Evolutionary conservation across 2,797 vertebrate species (phyloP).

Genomic region (Diplodus puntazzo): DNA sequence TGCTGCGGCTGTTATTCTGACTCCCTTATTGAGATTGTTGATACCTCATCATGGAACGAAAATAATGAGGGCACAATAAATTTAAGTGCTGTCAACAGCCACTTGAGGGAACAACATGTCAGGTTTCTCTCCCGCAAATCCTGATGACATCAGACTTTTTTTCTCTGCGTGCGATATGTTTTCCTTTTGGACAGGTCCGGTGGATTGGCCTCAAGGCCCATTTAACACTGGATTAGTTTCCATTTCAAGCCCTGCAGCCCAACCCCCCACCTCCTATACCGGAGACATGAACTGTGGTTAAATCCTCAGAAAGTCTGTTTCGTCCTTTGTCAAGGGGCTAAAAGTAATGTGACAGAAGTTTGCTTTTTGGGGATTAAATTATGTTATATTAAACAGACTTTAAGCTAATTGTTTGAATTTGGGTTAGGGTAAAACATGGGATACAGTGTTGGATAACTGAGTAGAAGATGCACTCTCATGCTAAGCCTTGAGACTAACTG

Average conservation of each 20-base stretch:
- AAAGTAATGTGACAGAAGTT: slow-evolving; percentile 62
- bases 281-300: slow-evolving; percentile 66
- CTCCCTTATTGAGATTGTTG: slow-evolving; percentile 77
- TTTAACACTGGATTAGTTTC: slow-evolving; percentile 83
- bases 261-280: slow-evolving; percentile 51
- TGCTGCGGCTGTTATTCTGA: slow-evolving; percentile 68
- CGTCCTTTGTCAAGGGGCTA: slow-evolving; percentile 64
- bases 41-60: slow-evolving; percentile 81
- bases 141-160: slow-evolving; percentile 63
- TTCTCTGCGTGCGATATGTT: slow-evolving; percentile 70
- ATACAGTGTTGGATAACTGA: slow-evolving; percentile 47
- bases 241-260: slow-evolving; percentile 66
- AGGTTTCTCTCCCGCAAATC: slow-evolving; percentile 55
- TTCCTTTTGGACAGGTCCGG: slow-evolving; percentile 70
- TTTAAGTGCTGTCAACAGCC: slow-evolving; percentile 79
- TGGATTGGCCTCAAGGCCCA: slow-evolving; percentile 72
- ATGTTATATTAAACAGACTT: slow-evolving; percentile 19
- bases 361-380: slow-evolving; percentile 51
- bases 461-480: slow-evolving; percentile 24
- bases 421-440: slow-evolving; percentile 1
- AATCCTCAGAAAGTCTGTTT: slow-evolving; percentile 67
- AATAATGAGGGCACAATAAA: slow-evolving; percentile 80
- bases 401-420: slow-evolving; percentile 61
- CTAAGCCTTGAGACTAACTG: slow-evolving; percentile 3
- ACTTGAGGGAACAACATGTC: slow-evolving; percentile 76